These are phyloP conservation scores for Hemiprocne comata DNA, from an alignment of 2,113 vertebrate species.

Conservation along the genomic window DNA sequence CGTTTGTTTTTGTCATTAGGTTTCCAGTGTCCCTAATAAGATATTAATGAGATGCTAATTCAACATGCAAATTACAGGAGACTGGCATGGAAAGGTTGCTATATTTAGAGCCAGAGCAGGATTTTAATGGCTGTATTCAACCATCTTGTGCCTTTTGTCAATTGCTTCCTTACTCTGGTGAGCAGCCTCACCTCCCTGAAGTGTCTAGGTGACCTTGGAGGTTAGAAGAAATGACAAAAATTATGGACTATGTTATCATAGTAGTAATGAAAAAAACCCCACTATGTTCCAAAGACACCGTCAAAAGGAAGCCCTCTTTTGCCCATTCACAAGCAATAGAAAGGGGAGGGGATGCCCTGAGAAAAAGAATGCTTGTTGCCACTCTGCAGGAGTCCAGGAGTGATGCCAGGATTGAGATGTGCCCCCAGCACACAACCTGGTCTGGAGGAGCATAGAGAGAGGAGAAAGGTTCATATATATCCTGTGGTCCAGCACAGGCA, in stretches of 20 bases:
- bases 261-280: background rate
- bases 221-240: slow-evolving; percentile 11
- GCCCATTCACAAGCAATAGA: background rate
- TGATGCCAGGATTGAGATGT: background rate
- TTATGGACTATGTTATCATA: background rate
- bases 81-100: slow-evolving; percentile 57
- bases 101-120: slow-evolving; percentile 58
- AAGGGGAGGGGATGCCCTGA: background rate
- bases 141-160: slow-evolving; percentile 46
- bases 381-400: background rate
- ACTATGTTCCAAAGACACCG: background rate
- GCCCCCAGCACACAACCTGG: background rate
- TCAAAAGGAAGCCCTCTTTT: background rate
- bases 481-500: background rate
- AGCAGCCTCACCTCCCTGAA: background rate
- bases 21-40: slow-evolving; percentile 62
- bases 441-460: background rate
- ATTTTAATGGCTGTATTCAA: slow-evolving; percentile 66
- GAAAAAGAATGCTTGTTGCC: background rate
- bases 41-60: slow-evolving; percentile 73
- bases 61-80: slow-evolving; percentile 70
- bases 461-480: background rate
- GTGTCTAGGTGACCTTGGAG: slow-evolving; percentile 31
- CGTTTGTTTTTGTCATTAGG: slow-evolving; percentile 67
- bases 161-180: slow-evolving; percentile 7